Evolutionary conservation across 2,888 invertebrate species (phyloP).

Genomic region (Chloroclystis v-ata): DNA sequence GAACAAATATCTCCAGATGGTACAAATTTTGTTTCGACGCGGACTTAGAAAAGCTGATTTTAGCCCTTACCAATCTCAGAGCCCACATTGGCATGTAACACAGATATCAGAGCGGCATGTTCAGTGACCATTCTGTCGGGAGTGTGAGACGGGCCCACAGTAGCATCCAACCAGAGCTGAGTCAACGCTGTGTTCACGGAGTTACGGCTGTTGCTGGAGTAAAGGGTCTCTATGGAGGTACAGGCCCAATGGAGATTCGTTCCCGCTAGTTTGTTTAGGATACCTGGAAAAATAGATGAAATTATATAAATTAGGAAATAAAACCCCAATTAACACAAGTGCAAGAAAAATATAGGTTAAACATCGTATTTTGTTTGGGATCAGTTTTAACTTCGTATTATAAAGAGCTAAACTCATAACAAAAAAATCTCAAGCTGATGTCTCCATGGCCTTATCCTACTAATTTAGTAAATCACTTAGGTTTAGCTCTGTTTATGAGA

Average conservation of each 20-base stretch:
- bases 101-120: conserved; percentile 88
- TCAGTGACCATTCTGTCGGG: conserved; percentile 90
- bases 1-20: no score
- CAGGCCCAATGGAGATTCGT: conserved; percentile 91
- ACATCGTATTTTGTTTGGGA: no score
- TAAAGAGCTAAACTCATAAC: no score
- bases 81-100: conserved; percentile 93
- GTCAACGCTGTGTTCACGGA: conserved; percentile 88
- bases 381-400: no score
- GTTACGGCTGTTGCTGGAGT: conserved; percentile 87
- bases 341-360: no score
- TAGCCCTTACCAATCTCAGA: conserved; percentile 88
- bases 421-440: no score
- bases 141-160: conserved; percentile 79
- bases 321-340: no score
- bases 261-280: conserved; percentile 91
- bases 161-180: conserved; percentile 82
- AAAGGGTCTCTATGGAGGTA: conserved; percentile 87
- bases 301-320: not conserved
- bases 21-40: no score
- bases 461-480: no score
- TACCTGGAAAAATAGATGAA: conserved; percentile 54
- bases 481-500: no score
- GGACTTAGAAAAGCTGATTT: not conserved
- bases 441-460: no score